Percentiles rank a stretch among this genome's conserved stretches.
Conservation (phyloP, 2,888 invertebrate genomes). For the Drosophila antonietae region DNA sequence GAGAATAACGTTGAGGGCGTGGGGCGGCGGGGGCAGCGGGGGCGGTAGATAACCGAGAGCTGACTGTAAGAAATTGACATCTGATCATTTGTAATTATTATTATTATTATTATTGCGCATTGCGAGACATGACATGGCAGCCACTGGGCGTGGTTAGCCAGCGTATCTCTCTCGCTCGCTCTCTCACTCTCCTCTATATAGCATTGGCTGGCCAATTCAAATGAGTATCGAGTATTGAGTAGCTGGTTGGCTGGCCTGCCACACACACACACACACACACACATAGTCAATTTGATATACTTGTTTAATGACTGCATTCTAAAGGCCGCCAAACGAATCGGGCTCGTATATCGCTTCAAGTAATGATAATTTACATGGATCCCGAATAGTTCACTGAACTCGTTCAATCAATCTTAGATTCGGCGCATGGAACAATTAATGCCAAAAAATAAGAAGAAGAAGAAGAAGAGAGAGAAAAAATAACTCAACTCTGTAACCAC, state of each 20-base stretch:
- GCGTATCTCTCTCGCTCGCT: slow-evolving; percentile 10
- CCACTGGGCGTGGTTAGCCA: slow-evolving; percentile 61
- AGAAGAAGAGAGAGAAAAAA: slow-evolving; percentile 30
- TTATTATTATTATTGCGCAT: slow-evolving; percentile 79
- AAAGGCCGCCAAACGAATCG: slow-evolving; percentile 1
- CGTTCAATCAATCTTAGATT: slow-evolving; percentile 79
- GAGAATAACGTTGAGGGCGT: neutral
- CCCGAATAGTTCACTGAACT: slow-evolving; percentile 65
- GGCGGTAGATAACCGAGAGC: slow-evolving; percentile 60
- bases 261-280: slow-evolving; percentile 5
- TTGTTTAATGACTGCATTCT: slow-evolving; percentile 46
- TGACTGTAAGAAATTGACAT: slow-evolving; percentile 73
- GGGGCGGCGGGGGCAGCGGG: neutral
- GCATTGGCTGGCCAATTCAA: slow-evolving; percentile 62
- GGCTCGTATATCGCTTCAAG: slow-evolving; percentile 13
- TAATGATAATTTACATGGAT: slow-evolving; percentile 67
- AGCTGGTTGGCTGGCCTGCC: slow-evolving; percentile 32
- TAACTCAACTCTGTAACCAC: slow-evolving; percentile 57
- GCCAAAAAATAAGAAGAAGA: slow-evolving; percentile 58
- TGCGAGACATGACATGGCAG: slow-evolving; percentile 65
- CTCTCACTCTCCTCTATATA: neutral
- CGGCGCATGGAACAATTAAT: slow-evolving; percentile 79
- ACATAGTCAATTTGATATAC: slow-evolving; percentile 22
- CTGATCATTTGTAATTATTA: slow-evolving; percentile 82
- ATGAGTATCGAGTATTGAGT: slow-evolving; percentile 46